phyloP scores from a whole-genome alignment of 2,113 vertebrate species.

The Genyomyrus donnyi region DNA sequence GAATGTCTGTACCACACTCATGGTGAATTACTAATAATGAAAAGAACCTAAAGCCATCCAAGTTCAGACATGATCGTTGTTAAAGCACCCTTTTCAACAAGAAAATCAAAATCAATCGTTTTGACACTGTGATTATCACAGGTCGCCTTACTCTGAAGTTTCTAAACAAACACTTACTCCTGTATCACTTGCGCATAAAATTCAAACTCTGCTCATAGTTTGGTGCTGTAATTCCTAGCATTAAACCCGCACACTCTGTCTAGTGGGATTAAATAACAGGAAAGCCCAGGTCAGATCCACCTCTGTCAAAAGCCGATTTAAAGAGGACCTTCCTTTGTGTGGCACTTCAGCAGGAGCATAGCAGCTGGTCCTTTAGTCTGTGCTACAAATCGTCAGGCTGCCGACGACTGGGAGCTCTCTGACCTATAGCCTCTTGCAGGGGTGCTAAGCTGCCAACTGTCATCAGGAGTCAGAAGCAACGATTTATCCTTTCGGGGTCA shows the following conservation, averaged over 20 bases:
- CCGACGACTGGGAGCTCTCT: constrained; percentile 33
- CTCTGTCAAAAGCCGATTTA: background rate
- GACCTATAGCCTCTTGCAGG: constrained; percentile 34
- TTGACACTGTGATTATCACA: background rate
- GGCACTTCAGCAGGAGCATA: constrained; percentile 13
- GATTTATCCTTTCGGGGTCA: constrained; percentile 40
- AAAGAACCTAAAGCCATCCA: background rate
- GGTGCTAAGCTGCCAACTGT: constrained; percentile 47
- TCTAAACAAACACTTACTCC: background rate
- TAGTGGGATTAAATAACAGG: constrained; percentile 26
- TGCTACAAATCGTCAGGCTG: constrained; percentile 25
- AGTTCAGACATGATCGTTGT: background rate
- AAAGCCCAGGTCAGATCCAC: constrained; percentile 20
- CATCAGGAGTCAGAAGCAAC: constrained; percentile 39
- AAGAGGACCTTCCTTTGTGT: constrained; percentile 13
- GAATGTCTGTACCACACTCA: background rate
- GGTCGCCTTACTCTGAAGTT: background rate
- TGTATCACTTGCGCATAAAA: background rate
- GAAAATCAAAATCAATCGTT: background rate
- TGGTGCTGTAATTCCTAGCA: background rate
- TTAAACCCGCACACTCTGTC: background rate
- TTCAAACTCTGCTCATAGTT: background rate
- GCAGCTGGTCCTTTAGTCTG: constrained; percentile 33
- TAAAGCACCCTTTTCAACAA: background rate
- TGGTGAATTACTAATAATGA: background rate